Evolutionary conservation across 2,797 vertebrate genomes (phyloP), one percentile per base, ranked within the genome.

Genomic region (Yasuhikotakia modesta): DNA sequence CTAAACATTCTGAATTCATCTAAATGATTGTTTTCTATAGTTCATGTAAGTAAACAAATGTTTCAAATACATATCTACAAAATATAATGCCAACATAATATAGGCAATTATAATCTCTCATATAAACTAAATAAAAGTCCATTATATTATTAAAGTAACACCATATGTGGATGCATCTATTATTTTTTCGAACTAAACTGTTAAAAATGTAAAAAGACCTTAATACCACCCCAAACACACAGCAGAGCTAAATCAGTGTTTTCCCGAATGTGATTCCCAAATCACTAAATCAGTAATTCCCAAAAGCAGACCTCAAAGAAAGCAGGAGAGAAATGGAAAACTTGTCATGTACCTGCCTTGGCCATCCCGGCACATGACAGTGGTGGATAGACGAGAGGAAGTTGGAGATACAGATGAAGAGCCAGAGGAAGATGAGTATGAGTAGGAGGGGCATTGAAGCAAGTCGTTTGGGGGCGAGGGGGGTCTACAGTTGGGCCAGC

Each of bases 391-490:
- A 45, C 92, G 91, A 64, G 91, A 89, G 67, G 87, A 82, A 75
- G 73, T 86, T 60, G 86, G 89, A 48, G 83, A 81, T 70, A 91
- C 88, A 12, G 91, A 94, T 84, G 91, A 85, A 30, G 93, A 91
- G 83, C 91, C 88, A 2, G 92, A 77, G 2, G 91, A 84, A 73
- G 88, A 88, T 7, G 93, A 85, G 3, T 92, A 87, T 60, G 90
- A 90, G 27, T 91, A 83, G 55, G 91, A 87, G 66, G 46, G 46
- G 46, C 46, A 16, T 48, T 48, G 46, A 4, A 48, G 4, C 16
- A 2, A 91, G 87, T 90, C 89, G 0, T 94, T 95, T 91, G 93
- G 90, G 82, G 93, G 91, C 78, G 90, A 93, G 85, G 93, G 92
- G 83, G 94, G 85, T 70, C 91, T n/a, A 82, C 93, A 90, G 88